Evolutionary conservation across 2,113 vertebrate species (phyloP).

Genomic region (Colaptes auratus): DNA sequence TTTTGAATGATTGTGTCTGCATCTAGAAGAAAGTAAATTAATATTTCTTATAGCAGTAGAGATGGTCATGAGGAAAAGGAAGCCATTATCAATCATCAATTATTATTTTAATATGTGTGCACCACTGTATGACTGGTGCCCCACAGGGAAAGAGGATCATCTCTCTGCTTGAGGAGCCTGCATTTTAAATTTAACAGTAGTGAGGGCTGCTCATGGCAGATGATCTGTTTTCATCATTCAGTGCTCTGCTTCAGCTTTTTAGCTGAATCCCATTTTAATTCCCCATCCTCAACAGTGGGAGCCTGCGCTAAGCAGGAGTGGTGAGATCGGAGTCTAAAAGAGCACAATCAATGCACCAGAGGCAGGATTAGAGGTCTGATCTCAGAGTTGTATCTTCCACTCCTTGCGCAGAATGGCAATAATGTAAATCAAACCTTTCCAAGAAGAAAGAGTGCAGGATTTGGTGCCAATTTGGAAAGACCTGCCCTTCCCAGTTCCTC

Average conservation of each 20-base stretch:
- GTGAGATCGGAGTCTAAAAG: constrained; percentile 14
- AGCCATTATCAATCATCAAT: constrained; percentile 61
- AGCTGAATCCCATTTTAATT: constrained; percentile 50
- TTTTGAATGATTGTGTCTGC: constrained; percentile 25
- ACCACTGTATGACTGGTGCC: constrained; percentile 22
- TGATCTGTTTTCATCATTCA: constrained; percentile 58
- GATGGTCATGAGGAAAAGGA: constrained; percentile 50
- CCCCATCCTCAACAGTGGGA: neutral
- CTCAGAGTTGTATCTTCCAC: constrained; percentile 9
- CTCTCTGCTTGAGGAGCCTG: constrained; percentile 49
- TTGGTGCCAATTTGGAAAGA: constrained; percentile 24
- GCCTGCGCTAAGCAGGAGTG: neutral
- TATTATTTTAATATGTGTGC: constrained; percentile 68
- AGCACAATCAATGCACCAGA: constrained; percentile 40
- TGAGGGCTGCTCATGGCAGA: constrained; percentile 36
- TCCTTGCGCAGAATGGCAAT: constrained; percentile 37
- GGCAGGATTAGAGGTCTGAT: constrained; percentile 39
- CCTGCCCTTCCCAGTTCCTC: neutral
- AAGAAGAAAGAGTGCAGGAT: neutral
- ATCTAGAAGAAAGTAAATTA: constrained; percentile 24
- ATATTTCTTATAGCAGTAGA: constrained; percentile 10
- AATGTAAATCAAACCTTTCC: constrained; percentile 50
- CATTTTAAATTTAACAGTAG: constrained; percentile 40
- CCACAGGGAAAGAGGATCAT: constrained; percentile 38
- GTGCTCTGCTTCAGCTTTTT: constrained; percentile 44